Conservation (phyloP, 1,140 invertebrate species). For the Phthorimaea operculella region DNA sequence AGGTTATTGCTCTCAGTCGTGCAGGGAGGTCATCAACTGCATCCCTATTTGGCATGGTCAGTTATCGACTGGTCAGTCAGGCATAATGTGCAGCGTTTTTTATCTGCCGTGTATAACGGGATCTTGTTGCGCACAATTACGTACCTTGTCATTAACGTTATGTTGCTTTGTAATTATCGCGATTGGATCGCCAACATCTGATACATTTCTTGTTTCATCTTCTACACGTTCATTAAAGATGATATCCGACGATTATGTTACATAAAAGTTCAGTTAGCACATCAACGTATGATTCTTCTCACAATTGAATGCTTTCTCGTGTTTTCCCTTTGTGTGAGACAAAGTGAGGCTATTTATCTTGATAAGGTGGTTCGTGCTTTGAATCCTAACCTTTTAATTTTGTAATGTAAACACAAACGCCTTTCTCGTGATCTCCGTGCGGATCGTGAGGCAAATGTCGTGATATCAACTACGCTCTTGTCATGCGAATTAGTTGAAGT, state of each 20-base stretch:
- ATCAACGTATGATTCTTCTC: no score
- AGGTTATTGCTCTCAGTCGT: background rate
- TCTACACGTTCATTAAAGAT: no score
- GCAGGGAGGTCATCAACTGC: background rate
- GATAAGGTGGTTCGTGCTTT: background rate
- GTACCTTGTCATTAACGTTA: no score
- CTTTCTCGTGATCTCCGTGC: background rate
- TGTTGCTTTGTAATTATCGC: no score
- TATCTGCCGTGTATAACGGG: no score
- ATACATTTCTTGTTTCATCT: no score
- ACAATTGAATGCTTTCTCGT: background rate
- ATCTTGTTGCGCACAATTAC: no score
- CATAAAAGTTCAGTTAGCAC: no score
- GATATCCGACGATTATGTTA: no score
- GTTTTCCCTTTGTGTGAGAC: background rate
- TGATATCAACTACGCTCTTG: background rate
- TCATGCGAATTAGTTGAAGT: background rate
- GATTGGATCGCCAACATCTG: no score
- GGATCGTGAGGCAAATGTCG: background rate
- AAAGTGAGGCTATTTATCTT: background rate
- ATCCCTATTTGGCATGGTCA: constrained; percentile 1
- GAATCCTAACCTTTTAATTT: background rate
- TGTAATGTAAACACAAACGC: background rate
- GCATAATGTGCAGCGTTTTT: background rate
- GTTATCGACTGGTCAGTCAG: background rate